Conservation (phyloP, 2,797 vertebrate genomes). For the Crotalus adamanteus region DNA sequence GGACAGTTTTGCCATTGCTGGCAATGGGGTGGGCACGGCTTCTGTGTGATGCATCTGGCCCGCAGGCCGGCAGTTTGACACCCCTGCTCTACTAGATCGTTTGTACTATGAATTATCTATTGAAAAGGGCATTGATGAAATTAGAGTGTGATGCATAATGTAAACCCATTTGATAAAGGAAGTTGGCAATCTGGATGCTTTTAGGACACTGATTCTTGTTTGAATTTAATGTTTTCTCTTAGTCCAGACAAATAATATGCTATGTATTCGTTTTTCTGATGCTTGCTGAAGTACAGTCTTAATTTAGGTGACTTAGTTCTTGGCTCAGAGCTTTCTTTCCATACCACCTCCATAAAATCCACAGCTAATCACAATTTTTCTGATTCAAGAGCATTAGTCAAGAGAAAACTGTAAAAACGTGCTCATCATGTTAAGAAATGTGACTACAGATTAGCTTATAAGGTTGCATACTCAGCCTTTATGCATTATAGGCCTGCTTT, state of each 20-base stretch:
- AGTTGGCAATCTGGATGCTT: accelerated
- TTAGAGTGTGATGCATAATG: neutral
- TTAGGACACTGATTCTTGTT: accelerated
- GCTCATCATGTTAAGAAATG: slow-evolving; percentile 37
- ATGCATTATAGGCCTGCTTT: slow-evolving; percentile 61
- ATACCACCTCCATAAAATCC: neutral
- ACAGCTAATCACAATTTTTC: neutral
- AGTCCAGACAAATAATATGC: accelerated
- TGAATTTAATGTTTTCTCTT: neutral
- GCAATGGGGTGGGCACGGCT: no score
- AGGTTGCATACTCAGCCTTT: slow-evolving; percentile 59
- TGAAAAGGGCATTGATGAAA: neutral
- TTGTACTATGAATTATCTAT: neutral
- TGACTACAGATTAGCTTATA: slow-evolving; percentile 23
- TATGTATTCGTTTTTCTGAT: accelerated
- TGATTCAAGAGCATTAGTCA: neutral
- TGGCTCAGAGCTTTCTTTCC: neutral
- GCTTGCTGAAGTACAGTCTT: neutral
- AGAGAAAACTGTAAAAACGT: slow-evolving; percentile 42
- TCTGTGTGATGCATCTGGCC: no score
- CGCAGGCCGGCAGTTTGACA: no score
- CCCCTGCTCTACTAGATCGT: neutral
- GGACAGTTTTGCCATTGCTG: no score
- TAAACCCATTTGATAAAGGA: neutral
- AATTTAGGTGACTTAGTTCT: neutral